Conservation (phyloP, 2,888 invertebrate genomes). For the Drosophila crucigera region DNA sequence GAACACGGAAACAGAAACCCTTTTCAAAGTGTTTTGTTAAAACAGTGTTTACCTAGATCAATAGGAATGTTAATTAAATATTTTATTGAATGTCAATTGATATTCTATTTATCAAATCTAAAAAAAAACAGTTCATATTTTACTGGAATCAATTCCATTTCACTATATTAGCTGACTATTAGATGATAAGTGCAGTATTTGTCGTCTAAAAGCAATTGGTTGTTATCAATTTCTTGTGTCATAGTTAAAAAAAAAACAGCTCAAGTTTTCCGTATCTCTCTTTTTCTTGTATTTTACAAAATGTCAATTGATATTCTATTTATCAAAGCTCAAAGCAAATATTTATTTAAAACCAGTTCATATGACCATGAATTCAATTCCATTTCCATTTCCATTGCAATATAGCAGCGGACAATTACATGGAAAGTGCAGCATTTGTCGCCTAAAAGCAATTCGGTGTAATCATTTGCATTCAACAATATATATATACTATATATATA, state of each 20-base stretch:
- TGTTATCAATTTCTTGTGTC: slow-evolving; percentile 52
- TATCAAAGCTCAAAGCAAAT: not conserved
- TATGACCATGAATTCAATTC: not conserved
- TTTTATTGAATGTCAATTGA: not conserved
- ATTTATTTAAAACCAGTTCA: not conserved
- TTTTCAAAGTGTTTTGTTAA: not conserved
- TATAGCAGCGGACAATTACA: slow-evolving; percentile 20
- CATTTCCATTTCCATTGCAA: not conserved
- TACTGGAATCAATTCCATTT: not conserved
- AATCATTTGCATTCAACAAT: slow-evolving; percentile 52
- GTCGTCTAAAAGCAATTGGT: slow-evolving; percentile 73
- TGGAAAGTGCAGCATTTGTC: slow-evolving; percentile 55
- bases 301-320: not conserved
- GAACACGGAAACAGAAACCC: not conserved
- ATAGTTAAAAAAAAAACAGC: not conserved
- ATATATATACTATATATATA: not conserved
- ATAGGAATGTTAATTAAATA: not conserved
- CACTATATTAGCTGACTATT: slow-evolving; percentile 11
- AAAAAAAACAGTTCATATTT: not conserved
- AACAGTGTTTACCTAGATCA: not conserved
- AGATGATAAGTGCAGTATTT: slow-evolving; percentile 46
- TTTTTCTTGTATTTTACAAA: not conserved
- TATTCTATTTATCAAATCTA: not conserved
- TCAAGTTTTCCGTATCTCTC: not conserved
- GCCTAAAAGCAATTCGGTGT: slow-evolving; percentile 77